Conservation (phyloP, 1,140 invertebrate genomes). For the Laupala kohalensis region DNA sequence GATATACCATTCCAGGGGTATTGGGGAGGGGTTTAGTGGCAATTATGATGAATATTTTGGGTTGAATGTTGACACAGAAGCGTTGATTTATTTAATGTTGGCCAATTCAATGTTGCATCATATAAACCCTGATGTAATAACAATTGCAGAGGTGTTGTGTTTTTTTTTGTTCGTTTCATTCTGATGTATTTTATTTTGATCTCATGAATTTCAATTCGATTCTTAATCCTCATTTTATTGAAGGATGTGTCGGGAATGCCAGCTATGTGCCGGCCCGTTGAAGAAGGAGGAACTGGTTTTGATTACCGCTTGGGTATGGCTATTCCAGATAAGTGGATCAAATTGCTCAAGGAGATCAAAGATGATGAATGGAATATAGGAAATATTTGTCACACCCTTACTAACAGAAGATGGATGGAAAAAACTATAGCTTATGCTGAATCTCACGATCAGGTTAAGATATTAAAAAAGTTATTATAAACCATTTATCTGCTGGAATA, state of each 20-base stretch:
- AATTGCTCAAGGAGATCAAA: conserved; percentile 64
- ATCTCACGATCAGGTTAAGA: conserved; percentile 81
- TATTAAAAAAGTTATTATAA: neutral
- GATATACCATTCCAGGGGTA: conserved; percentile 93
- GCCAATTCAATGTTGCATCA: conserved; percentile 87
- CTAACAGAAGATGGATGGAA: conserved; percentile 90
- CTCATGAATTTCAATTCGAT: neutral
- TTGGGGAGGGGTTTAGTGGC: conserved; percentile 84
- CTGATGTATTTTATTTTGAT: neutral
- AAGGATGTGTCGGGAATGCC: conserved; percentile 99
- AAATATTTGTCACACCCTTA: conserved; percentile 86
- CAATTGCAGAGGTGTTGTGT: conserved; percentile 76
- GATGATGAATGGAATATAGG: conserved; percentile 95
- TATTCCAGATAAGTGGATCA: conserved; percentile 98
- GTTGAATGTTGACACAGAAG: conserved; percentile 91
- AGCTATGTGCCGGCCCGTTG: conserved; percentile 78
- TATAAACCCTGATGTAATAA: conserved; percentile 71
- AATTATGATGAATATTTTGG: conserved; percentile 97
- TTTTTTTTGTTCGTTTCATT: neutral
- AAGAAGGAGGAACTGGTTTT: conserved; percentile 90
- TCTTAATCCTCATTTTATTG: conserved; percentile 9
- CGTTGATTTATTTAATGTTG: conserved; percentile 85
- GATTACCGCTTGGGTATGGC: conserved; percentile 97
- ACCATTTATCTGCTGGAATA: neutral
- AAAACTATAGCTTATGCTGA: conserved; percentile 92